A percentile compares a stretch with the other conserved stretches of the same genome.
These are phyloP conservation scores for Caenorhabditis auriculariae DNA, from an alignment of 2,888 invertebrate genomes.

Conservation along the genomic window DNA sequence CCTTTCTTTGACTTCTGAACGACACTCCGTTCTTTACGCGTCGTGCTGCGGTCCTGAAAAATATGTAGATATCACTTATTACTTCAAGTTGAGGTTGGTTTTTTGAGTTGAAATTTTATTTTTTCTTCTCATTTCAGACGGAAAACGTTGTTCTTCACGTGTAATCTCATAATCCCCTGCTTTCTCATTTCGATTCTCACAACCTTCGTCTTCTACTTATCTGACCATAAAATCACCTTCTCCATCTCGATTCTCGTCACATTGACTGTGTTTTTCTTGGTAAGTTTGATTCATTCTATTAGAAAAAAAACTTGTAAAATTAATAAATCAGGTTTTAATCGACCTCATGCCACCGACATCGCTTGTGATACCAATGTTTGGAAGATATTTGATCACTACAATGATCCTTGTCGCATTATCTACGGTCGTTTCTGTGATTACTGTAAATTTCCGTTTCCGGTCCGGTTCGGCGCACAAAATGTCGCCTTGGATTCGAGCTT, in stretches of 20 bases:
- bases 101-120: background rate
- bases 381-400: constrained; percentile 62
- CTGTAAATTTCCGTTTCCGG: constrained; percentile 62
- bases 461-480: constrained; percentile 61
- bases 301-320: constrained; percentile 1
- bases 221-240: constrained; percentile 64
- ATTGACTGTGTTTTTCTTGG: constrained; percentile 64
- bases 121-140: constrained; percentile 25
- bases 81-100: constrained; percentile 50
- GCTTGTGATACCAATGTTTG: constrained; percentile 64
- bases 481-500: constrained; percentile 60
- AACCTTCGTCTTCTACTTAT: constrained; percentile 63
- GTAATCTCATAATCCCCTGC: constrained; percentile 63
- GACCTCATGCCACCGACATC: constrained; percentile 62
- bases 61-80: constrained; percentile 63
- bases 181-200: constrained; percentile 63
- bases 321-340: constrained; percentile 58
- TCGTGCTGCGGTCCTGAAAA: constrained; percentile 63
- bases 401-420: constrained; percentile 62
- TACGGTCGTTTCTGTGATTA: constrained; percentile 55
- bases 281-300: constrained; percentile 39
- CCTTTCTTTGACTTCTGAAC: constrained; percentile 53
- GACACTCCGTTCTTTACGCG: constrained; percentile 61
- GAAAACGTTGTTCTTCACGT: constrained; percentile 62
- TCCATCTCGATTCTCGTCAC: constrained; percentile 64